Conservation (phyloP, 2,797 vertebrate species). For the Calcarius lapponicus region DNA sequence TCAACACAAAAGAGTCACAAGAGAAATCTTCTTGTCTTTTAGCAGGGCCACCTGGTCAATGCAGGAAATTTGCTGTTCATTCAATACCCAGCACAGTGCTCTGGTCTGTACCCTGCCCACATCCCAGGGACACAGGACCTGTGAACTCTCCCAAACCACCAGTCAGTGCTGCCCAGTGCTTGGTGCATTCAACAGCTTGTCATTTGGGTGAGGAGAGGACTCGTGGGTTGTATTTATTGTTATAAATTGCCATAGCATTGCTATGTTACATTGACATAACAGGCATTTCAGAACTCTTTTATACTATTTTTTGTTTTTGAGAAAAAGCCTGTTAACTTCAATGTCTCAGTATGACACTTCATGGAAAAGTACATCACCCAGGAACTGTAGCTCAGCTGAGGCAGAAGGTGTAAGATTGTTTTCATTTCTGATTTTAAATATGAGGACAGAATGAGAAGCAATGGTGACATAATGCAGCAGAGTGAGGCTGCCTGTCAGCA, state of each 20-base stretch:
- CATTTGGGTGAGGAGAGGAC: background rate
- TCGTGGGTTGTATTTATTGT: background rate
- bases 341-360: background rate
- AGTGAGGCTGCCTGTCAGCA: background rate
- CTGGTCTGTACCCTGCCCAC: background rate
- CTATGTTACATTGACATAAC: background rate
- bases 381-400: background rate
- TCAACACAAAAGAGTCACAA: background rate
- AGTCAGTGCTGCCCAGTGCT: fast-evolving
- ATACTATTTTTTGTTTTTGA: background rate
- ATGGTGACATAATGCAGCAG: background rate
- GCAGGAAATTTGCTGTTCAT: background rate
- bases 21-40: background rate
- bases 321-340: background rate
- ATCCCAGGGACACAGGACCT: background rate
- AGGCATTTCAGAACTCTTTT: background rate
- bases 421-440: background rate
- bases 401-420: background rate
- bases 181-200: background rate
- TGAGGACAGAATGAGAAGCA: background rate
- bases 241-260: background rate
- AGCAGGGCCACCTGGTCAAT: background rate
- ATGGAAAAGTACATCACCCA: background rate
- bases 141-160: background rate
- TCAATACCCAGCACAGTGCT: background rate